These are phyloP conservation scores for Henricia sp. DNA, from an alignment of 53 echinoderm and acorn worm species.

Conservation along the genomic window DNA sequence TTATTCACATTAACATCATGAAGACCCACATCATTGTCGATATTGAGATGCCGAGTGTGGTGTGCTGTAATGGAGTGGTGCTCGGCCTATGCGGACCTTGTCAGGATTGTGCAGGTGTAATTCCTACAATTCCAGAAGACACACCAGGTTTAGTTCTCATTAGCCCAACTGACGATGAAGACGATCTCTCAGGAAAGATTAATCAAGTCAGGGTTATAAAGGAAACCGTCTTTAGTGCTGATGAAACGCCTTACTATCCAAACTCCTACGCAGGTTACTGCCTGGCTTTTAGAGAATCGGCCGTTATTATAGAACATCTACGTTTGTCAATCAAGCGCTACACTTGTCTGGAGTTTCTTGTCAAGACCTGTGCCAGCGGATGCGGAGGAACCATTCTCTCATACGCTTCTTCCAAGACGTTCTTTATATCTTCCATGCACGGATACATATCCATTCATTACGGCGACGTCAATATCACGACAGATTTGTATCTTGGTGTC, in stretches of 20 bases:
- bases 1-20: conserved; percentile 63
- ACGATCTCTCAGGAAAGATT: conserved; percentile 37
- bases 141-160: conserved; percentile 21
- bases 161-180: conserved; percentile 28
- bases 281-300: conserved; percentile 53
- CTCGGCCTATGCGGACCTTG: conserved; percentile 74
- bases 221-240: conserved; percentile 14
- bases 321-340: conserved; percentile 18
- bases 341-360: conserved; percentile 68
- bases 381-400: conserved; percentile 87
- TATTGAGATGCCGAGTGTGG: conserved; percentile 31
- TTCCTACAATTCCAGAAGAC: background rate
- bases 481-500: conserved; percentile 64
- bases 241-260: conserved; percentile 36
- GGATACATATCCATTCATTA: conserved; percentile 70
- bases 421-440: conserved; percentile 67
- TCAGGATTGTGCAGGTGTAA: background rate
- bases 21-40: conserved; percentile 59
- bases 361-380: conserved; percentile 68
- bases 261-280: conserved; percentile 71
- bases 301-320: conserved; percentile 53
- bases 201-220: conserved; percentile 13
- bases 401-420: conserved; percentile 68
- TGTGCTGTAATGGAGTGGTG: conserved; percentile 50
- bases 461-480: conserved; percentile 62